Evolutionary conservation across 2,113 vertebrate genomes (phyloP), one percentile per base, ranked within the genome.

Genomic region (Nipponia nippon): DNA sequence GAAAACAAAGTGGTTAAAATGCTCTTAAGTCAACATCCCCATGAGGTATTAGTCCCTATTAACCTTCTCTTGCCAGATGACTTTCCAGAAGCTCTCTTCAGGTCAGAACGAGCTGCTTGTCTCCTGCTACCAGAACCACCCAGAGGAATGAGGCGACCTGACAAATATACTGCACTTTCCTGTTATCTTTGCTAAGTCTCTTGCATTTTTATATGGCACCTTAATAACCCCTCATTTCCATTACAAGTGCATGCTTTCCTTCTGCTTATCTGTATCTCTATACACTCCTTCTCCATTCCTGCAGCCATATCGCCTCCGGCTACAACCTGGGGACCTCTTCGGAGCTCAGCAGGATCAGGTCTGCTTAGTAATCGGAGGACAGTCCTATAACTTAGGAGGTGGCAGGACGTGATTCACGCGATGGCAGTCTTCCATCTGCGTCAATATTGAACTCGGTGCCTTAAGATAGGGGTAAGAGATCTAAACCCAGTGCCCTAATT

Each of bases 201-300:
- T 63, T 42, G 93, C 97, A 95, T 98, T 98, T 98, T 97, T 97
- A 98, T 98, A 97, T 95, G 97, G 96, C 97, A 97, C 91, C 95
- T 97, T 97, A 98, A 98, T 98, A 98, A 97, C 96, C 97, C 96
- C 96, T 98, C 95, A 97, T 97, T 98, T 98, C 97, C 97, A 98
- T 97, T 65, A 97, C 96, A 97, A 97, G 97, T 96, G 96, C 96
- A 84, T 97, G 95, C 93, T 95, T 97, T 97, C 97, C 95, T 93
- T 32, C 79, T 63, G 83, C 95, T 97, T 96, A 97, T 97, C 97
- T 96, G 40, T 49, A 38, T 85, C 95, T 90, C 83, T n/a, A 3
- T 82, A 9, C 93, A 38, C 96, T 92, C 95, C 95, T 92, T 79
- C 93, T 93, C 95, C 95, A 94, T 94, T 95, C 95, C 94, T 93